Evolutionary conservation across 2,113 vertebrate genomes (phyloP), one percentile per base, ranked within the genome.

Genomic region (Hemibagrus wyckioides): DNA sequence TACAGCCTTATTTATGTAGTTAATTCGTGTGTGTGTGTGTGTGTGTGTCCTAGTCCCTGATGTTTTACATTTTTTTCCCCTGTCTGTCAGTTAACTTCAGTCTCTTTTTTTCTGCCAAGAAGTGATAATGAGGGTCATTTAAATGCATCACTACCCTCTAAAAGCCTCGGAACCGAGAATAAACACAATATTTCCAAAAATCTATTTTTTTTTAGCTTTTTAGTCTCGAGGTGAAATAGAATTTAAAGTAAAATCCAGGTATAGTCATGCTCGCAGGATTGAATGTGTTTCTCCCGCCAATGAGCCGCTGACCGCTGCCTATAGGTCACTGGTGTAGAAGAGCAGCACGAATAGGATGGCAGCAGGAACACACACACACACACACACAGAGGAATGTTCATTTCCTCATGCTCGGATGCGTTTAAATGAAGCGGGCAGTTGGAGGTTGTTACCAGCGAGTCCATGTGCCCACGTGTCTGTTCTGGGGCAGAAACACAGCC

Each of bases 41-140:
- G 14, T 33, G 6, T 19, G 11, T 69, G 28, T 4, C 4, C 41
- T 28, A 41, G 23, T 48, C 41, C 5, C 11, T 52, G 48, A 77
- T 77, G 44, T 52, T 50, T 77, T 52, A 50, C 44, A 30, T 77
- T 77, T 80, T 36, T 80, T 80, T 36, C n/a, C n/a, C n/a, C 30
- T 57, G 17, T 36, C 77, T 23, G 30, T 56, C 77, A 36, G n/a
- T 28, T 48, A 76, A 28, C 10, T 21, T 13, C 73, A 76, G 30
- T 36, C 44, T 52, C 28, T 48, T 21, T 56, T 75, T 56, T 33
- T 54, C 33, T n/a, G 54, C 17, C 30, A 23, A 7, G 52, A 57
- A 54, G 79, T 80, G 79, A 25, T 57, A 80, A 77, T 77, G 75
- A 77, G 54, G 79, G 52, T 33, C 52, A 80, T 39, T 80, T 80